These are phyloP conservation scores for Coelopa pilipes DNA, from an alignment of 2,888 invertebrate genomes.

Conservation along the genomic window DNA sequence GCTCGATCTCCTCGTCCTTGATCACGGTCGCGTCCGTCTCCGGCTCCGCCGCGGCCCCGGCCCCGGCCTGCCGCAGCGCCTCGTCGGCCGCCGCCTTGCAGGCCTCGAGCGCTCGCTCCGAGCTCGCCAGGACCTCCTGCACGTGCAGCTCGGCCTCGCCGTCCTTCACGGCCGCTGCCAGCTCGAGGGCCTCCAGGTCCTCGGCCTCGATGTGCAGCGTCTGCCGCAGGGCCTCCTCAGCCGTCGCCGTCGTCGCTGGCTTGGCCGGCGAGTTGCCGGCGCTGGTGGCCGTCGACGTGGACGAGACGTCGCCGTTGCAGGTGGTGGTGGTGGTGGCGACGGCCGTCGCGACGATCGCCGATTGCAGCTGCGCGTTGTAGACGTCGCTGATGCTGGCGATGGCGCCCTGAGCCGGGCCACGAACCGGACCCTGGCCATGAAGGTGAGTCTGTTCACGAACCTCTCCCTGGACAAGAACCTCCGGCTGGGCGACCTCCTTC, in stretches of 20 bases:
- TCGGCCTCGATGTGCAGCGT: slow-evolving; percentile 64
- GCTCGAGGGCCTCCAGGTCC: slow-evolving; percentile 57
- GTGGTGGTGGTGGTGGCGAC: slow-evolving; percentile 44
- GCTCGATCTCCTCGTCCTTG: slow-evolving; percentile 70
- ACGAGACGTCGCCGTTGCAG: slow-evolving; percentile 53
- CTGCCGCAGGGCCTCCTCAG: slow-evolving; percentile 63
- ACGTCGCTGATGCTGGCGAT: slow-evolving; percentile 66
- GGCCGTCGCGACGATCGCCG: slow-evolving; percentile 47
- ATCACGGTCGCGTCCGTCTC: slow-evolving; percentile 62
- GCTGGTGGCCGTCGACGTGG: slow-evolving; percentile 35
- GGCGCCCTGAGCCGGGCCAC: slow-evolving; percentile 23
- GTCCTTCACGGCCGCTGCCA: slow-evolving; percentile 45
- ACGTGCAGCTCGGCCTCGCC: slow-evolving; percentile 67
- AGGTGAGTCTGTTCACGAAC: slow-evolving; percentile 16
- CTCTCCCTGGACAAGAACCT: slow-evolving; percentile 44
- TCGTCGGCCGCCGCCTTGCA: slow-evolving; percentile 64
- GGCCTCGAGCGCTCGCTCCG: slow-evolving; percentile 69
- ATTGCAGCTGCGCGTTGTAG: slow-evolving; percentile 65
- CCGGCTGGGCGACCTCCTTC: slow-evolving; percentile 40
- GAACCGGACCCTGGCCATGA: background rate
- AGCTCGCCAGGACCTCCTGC: slow-evolving; percentile 68
- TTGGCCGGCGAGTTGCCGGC: slow-evolving; percentile 30
- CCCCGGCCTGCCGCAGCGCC: slow-evolving; percentile 54
- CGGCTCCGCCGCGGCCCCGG: slow-evolving; percentile 69
- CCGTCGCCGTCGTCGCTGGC: slow-evolving; percentile 43